Base-by-base conservation (phyloP, 2,888 invertebrate species). In the Heterodera filipjevi region DNA sequence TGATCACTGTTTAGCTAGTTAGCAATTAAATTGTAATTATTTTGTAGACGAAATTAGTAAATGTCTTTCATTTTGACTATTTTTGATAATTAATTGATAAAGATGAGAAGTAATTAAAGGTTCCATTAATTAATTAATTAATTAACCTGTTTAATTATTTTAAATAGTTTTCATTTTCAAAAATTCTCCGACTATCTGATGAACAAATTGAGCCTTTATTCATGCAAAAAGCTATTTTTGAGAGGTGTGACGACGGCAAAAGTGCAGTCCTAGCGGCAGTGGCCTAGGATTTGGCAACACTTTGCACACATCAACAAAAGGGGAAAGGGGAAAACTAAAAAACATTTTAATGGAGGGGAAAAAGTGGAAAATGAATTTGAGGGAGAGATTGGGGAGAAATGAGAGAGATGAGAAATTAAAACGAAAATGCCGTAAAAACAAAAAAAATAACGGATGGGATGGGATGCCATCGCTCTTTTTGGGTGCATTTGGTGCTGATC, bases 201-300 rank as follows among this genome's bases (percentile, higher is more conserved):
- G 46, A 49, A 49, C 46, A 49, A 49, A 12, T 49, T 49, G 59
- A 53, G 59, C 59, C n/a, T 59, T 59, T 59, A 59, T 59, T 59
- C 59, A 27, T 27, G 59, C 59, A 59, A 59, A 59, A 53, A 59
- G 6, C 59, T 59, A 59, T n/a, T 59, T 59, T 59, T 1, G 59
- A 12, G 16, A 22, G 59, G 59, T 27, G 39, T 39, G 39, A 59
- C 59, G 59, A 59, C 59, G 59, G 59, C 59, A 59, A 59, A 59
- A 59, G 27, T 59, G 59, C 22, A 19, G 59, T 59, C 59, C 59
- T 59, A 59, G 59, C n/a, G 27, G 59, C 22, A n/a, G 5, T 1
- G 22, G 59, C 59, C 59, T 59, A 59, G 59, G 59, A 59, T 59
- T n/a, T 59, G 59, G 59, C 59, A 59, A 59, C 59, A 59, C 27